These are phyloP conservation scores for Rhamphomyia laevipes DNA, from an alignment of 2,888 invertebrate species.

Conservation along the genomic window DNA sequence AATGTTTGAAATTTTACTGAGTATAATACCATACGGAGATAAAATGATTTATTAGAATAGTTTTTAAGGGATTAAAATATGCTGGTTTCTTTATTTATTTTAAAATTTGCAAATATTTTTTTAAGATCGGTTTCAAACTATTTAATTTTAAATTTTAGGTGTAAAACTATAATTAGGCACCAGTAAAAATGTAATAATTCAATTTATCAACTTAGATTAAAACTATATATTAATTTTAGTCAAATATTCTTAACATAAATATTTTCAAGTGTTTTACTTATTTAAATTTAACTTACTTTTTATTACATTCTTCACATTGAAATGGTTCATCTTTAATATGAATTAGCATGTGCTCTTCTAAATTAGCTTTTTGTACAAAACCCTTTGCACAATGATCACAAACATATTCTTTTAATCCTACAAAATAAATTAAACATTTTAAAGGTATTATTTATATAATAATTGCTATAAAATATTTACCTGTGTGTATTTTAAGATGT, in stretches of 20 bases:
- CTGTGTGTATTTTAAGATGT: slow-evolving; percentile 22
- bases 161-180: no score
- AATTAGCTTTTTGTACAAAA: slow-evolving; percentile 40
- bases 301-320: slow-evolving; percentile 39
- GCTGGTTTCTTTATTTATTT: no score
- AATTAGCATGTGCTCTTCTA: slow-evolving; percentile 41
- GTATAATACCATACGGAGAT: no score
- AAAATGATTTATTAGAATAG: neutral
- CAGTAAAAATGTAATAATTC: no score
- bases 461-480: slow-evolving; percentile 11
- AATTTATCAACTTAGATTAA: no score
- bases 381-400: slow-evolving; percentile 41
- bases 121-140: no score
- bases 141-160: no score
- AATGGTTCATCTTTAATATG: slow-evolving; percentile 38
- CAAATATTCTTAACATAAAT: no score
- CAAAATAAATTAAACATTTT: neutral
- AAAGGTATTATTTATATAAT: neutral
- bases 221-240: no score
- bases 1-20: neutral
- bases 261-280: neutral
- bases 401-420: slow-evolving; percentile 26
- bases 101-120: no score
- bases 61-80: no score
- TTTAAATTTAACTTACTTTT: slow-evolving; percentile 19